Conservation (phyloP, 2,888 invertebrate genomes). For the Cheiracanthium punctorium region DNA sequence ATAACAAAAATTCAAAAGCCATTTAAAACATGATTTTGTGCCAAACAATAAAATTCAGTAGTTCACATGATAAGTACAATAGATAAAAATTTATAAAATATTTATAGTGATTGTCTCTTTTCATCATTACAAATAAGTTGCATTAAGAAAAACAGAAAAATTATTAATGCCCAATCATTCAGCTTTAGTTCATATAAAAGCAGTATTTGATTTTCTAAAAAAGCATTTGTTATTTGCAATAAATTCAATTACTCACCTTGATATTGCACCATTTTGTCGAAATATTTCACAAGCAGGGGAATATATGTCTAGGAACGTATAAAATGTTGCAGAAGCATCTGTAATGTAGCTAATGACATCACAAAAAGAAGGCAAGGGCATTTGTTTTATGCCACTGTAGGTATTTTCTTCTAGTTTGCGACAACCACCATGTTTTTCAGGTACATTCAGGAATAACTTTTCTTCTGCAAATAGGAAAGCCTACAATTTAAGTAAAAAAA, state of each 20-base stretch:
- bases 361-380: constrained; percentile 77
- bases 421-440: constrained; percentile 73
- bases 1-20: not conserved
- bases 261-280: constrained; percentile 78
- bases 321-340: constrained; percentile 83
- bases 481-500: constrained; percentile 70
- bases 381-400: constrained; percentile 15
- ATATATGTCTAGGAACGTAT: constrained; percentile 83
- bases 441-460: constrained; percentile 69
- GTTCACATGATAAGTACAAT: not conserved
- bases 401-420: constrained; percentile 4
- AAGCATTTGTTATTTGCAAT: no score
- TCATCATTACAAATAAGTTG: no score
- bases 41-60: no score
- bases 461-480: constrained; percentile 71
- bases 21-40: no score
- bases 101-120: no score
- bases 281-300: constrained; percentile 79
- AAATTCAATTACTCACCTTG: no score
- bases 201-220: no score
- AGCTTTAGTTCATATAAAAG: no score
- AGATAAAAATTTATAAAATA: not conserved
- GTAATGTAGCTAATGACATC: constrained; percentile 83
- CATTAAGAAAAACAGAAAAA: no score
- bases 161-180: no score